A percentile compares a stretch with the other conserved stretches of the same genome.
Evolutionary conservation across 2,797 vertebrate species (phyloP).

Genomic region (Sebastes melanostomus): DNA sequence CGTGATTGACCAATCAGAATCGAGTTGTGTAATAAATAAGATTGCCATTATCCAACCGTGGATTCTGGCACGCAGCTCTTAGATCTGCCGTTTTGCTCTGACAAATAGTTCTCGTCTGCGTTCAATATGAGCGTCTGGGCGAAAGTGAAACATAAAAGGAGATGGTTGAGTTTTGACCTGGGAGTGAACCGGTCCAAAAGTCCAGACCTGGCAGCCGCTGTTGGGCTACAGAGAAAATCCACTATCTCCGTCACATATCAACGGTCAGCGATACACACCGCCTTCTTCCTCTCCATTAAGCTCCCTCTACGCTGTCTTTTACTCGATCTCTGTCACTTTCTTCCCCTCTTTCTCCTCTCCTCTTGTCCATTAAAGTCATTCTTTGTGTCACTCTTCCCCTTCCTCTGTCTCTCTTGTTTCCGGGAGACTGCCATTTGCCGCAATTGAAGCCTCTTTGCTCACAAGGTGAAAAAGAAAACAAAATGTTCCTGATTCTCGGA

Average conservation of each 20-base stretch:
- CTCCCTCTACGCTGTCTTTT: not conserved
- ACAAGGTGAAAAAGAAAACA: constrained; percentile 21
- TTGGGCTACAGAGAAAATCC: constrained; percentile 1
- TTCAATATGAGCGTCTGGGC: not conserved
- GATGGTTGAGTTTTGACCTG: constrained; percentile 30
- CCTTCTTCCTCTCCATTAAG: constrained; percentile 22
- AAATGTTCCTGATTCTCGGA: constrained; percentile 24
- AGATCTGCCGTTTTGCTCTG: constrained; percentile 33
- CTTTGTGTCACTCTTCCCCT: constrained; percentile 30
- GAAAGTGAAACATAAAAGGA: not conserved
- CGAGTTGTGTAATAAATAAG: no score
- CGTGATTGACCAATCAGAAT: no score
- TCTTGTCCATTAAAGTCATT: constrained; percentile 47
- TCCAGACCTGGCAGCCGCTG: constrained; percentile 5
- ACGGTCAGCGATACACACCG: not conserved
- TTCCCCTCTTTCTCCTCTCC: not conserved
- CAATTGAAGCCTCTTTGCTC: constrained; percentile 5
- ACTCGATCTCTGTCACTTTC: constrained; percentile 27
- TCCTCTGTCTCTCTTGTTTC: constrained; percentile 7
- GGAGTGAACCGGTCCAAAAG: constrained; percentile 25
- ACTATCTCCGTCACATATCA: constrained; percentile 1
- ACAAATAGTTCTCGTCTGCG: constrained; percentile 28
- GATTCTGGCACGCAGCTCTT: constrained; percentile 32
- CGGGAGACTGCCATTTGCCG: constrained; percentile 11
- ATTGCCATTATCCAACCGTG: constrained; percentile 31